Evolutionary conservation across 2,888 invertebrate species (phyloP).

Genomic region (Nomada flava): DNA sequence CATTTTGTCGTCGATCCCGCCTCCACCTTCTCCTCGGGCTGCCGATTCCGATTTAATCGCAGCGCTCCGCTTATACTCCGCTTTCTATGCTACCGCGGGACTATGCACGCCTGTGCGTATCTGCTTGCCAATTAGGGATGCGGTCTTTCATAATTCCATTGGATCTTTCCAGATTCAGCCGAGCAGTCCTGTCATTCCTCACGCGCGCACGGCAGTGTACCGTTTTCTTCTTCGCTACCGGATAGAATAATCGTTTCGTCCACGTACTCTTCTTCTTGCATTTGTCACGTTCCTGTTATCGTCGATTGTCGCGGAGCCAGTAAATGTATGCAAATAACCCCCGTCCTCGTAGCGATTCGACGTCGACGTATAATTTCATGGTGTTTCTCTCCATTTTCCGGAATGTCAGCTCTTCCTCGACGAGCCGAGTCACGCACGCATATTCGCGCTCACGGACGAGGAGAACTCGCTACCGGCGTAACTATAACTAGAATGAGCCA

Average conservation of each 20-base stretch:
- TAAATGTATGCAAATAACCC: conserved; percentile 18
- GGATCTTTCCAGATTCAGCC: background rate
- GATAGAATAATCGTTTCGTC: conserved; percentile 7
- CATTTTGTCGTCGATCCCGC: conserved; percentile 21
- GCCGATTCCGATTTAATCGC: conserved; percentile 35
- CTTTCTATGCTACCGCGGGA: background rate
- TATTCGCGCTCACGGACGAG: background rate
- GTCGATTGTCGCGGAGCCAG: background rate
- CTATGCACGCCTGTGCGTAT: background rate
- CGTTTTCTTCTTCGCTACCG: background rate
- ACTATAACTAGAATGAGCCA: no score
- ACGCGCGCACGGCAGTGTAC: conserved; percentile 13
- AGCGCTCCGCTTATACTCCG: background rate
- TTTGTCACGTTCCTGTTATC: conserved; percentile 16
- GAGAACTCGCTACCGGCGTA: no score
- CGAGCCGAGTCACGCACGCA: background rate
- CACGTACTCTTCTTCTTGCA: background rate
- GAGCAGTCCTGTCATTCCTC: background rate
- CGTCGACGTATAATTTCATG: conserved; percentile 8
- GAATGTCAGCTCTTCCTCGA: background rate
- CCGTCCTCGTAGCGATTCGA: background rate
- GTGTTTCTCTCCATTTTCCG: background rate
- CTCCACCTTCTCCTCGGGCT: background rate
- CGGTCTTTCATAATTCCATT: background rate
- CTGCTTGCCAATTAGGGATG: background rate